phyloP scores from a whole-genome alignment of 1,140 invertebrate species.

The Pseudomyrmex gracilis region DNA sequence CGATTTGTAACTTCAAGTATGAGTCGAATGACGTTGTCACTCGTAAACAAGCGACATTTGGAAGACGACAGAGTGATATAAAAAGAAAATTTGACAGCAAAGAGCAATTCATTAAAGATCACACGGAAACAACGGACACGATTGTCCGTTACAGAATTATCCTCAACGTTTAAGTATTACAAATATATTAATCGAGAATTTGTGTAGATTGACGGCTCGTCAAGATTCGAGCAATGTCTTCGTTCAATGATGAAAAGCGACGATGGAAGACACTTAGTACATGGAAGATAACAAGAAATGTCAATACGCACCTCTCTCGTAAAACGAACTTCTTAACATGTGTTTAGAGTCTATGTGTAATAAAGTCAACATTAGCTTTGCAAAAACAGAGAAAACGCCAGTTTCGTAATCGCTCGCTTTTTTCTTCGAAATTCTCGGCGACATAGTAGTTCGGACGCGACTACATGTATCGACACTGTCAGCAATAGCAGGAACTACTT shows the following conservation, averaged over 20 bases:
- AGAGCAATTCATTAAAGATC: slow-evolving; percentile 1
- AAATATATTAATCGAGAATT: slow-evolving; percentile 39
- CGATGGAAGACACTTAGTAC: slow-evolving; percentile 54
- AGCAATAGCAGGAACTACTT: slow-evolving; percentile 80
- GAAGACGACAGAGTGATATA: slow-evolving; percentile 57
- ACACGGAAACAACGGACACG: slow-evolving; percentile 6
- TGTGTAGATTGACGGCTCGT: neutral
- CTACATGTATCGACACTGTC: slow-evolving; percentile 75
- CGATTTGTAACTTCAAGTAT: neutral
- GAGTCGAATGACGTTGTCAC: slow-evolving; percentile 21
- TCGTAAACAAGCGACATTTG: slow-evolving; percentile 56
- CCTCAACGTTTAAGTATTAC: slow-evolving; percentile 28
- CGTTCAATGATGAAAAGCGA: slow-evolving; percentile 30
- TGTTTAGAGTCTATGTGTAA: neutral
- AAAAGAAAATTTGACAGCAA: slow-evolving; percentile 4
- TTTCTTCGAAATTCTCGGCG: neutral
- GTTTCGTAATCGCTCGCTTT: slow-evolving; percentile 3
- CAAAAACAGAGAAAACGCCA: slow-evolving; percentile 16
- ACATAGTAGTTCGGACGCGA: slow-evolving; percentile 34
- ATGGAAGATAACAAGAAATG: slow-evolving; percentile 42
- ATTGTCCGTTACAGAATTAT: slow-evolving; percentile 18
- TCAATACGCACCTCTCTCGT: slow-evolving; percentile 5
- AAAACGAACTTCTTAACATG: slow-evolving; percentile 30
- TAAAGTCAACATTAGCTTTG: slow-evolving; percentile 2
- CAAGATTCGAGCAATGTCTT: neutral